Conservation (phyloP, 2,888 invertebrate species). For the Neria commutata region DNA sequence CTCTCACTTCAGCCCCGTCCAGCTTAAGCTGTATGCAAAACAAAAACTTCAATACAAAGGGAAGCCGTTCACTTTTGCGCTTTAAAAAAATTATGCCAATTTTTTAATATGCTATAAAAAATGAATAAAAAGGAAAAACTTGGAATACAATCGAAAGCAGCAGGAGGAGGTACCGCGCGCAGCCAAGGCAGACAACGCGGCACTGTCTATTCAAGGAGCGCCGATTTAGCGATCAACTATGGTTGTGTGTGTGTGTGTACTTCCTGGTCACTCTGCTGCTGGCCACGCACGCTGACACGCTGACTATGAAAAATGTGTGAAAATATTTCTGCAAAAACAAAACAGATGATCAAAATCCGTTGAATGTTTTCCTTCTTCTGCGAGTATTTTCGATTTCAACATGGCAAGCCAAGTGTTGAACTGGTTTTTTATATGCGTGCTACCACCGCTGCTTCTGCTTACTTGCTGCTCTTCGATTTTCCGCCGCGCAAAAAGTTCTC, state of each 20-base stretch:
- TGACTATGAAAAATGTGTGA: constrained; percentile 60
- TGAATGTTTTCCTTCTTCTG: constrained; percentile 21
- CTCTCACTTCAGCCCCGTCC: constrained; percentile 6
- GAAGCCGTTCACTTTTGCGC: background rate
- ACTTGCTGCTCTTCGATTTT: background rate
- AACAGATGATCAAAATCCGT: constrained; percentile 18
- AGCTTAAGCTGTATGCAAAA: background rate
- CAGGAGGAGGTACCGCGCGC: constrained; percentile 13
- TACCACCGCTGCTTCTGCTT: too few relatives aligned
- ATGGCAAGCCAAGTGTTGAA: constrained; percentile 39
- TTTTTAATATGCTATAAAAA: background rate
- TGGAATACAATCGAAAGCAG: background rate
- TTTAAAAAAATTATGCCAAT: background rate
- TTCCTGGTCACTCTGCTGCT: background rate
- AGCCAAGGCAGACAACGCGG: constrained; percentile 36
- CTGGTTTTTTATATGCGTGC: constrained; percentile 39
- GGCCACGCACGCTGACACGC: constrained; percentile 26
- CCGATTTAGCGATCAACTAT: constrained; percentile 15
- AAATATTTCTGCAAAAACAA: constrained; percentile 49
- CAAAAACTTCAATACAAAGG: background rate
- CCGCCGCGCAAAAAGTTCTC: constrained; percentile 58
- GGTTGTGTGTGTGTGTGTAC: constrained; percentile 1
- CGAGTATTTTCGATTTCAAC: constrained; percentile 16
- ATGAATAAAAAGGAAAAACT: background rate
- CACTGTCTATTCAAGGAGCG: background rate